A percentile compares a stretch with the other conserved stretches of the same genome.
These are phyloP conservation scores for Stenodera caucasica DNA, from an alignment of 2,888 invertebrate genomes.

Conservation along the genomic window DNA sequence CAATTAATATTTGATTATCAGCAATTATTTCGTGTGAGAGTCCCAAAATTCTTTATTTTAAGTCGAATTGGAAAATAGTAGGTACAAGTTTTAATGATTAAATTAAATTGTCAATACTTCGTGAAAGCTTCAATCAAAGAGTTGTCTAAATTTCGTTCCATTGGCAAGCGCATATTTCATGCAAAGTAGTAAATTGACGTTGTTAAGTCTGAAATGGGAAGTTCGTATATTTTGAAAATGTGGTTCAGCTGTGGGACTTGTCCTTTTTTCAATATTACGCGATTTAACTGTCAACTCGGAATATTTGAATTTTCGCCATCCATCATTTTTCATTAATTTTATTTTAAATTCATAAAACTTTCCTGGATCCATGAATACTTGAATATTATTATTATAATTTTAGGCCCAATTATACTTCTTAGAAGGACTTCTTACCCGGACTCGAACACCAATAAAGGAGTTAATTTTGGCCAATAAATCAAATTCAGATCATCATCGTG, in stretches of 20 bases:
- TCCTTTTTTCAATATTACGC: neutral
- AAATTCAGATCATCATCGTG: too few species aligned
- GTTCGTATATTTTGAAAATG: constrained; percentile 17
- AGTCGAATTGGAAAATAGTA: too few species aligned
- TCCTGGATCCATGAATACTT: neutral
- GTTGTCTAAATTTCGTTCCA: constrained; percentile 9
- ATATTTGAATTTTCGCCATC: neutral
- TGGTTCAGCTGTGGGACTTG: constrained; percentile 3
- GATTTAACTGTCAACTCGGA: neutral
- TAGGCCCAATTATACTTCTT: too few species aligned
- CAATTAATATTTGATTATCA: too few species aligned
- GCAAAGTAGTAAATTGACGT: constrained; percentile 18
- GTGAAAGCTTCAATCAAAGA: neutral
- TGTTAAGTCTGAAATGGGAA: constrained; percentile 13
- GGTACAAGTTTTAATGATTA: too few species aligned
- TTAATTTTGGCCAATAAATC: too few species aligned
- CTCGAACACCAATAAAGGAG: too few species aligned
- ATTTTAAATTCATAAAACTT: neutral
- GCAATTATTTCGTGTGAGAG: too few species aligned
- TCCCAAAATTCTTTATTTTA: too few species aligned
- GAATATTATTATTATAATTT: neutral
- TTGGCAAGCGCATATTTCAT: constrained; percentile 19
- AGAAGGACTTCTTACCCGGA: too few species aligned
- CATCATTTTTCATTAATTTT: neutral
- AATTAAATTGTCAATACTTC: too few species aligned